Evolutionary conservation across 2,888 invertebrate genomes (phyloP).

Genomic region (Pasiphila rectangulata): DNA sequence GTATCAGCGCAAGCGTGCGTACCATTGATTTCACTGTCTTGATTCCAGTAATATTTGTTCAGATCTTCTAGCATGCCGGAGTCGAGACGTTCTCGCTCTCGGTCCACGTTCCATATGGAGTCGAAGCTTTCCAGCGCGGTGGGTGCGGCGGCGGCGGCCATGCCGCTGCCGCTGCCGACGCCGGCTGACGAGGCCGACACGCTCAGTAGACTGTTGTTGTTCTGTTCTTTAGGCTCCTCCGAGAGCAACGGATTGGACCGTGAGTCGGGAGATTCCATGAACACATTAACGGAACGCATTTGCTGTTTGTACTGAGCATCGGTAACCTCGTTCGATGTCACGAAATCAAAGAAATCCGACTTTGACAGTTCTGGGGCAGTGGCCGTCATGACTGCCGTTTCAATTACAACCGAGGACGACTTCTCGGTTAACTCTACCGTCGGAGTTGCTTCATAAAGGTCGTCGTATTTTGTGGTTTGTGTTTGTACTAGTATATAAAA

Average conservation of each 20-base stretch:
- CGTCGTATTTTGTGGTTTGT: constrained; percentile 45
- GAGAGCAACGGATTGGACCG: constrained; percentile 74
- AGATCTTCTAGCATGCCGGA: constrained; percentile 90
- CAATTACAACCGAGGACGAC: constrained; percentile 67
- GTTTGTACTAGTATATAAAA: constrained; percentile 77
- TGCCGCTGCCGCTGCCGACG: constrained; percentile 46
- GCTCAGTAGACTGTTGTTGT: constrained; percentile 82
- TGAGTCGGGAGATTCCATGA: constrained; percentile 81
- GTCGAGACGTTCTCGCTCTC: constrained; percentile 86
- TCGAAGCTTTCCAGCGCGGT: constrained; percentile 78
- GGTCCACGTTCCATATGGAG: constrained; percentile 85
- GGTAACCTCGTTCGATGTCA: constrained; percentile 88
- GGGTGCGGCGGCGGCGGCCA: constrained; percentile 66
- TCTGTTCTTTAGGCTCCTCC: constrained; percentile 80
- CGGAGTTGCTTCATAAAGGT: constrained; percentile 57
- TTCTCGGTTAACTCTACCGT: constrained; percentile 52
- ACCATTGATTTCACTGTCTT: constrained; percentile 81
- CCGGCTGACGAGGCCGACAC: constrained; percentile 48
- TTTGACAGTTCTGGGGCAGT: constrained; percentile 92
- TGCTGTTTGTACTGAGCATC: constrained; percentile 86
- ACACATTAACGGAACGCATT: constrained; percentile 85
- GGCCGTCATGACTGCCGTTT: constrained; percentile 91
- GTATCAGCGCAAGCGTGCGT: constrained; percentile 73
- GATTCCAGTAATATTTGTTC: constrained; percentile 91
- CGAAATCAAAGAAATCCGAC: constrained; percentile 94